A percentile compares a stretch with the other conserved stretches of the same genome.
Evolutionary conservation across 2,797 vertebrate genomes (phyloP).

Genomic region (Scomberomorus guttatus): DNA sequence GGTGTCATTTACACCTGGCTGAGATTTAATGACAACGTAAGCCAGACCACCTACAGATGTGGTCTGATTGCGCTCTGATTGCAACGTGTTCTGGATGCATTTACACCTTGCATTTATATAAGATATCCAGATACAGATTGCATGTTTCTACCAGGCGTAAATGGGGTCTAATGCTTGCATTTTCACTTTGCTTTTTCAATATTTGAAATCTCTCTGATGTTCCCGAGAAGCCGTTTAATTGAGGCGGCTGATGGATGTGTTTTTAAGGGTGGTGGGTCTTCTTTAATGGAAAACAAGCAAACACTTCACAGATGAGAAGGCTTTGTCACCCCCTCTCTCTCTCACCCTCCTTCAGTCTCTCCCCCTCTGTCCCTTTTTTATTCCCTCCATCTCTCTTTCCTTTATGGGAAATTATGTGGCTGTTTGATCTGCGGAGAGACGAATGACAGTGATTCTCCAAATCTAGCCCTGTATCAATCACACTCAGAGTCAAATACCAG

Average conservation of each 20-base stretch:
- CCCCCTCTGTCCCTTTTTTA: constrained; percentile 62
- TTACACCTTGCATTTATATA: background rate
- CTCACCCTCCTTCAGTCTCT: constrained; percentile 12
- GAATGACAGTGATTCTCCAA: constrained; percentile 84
- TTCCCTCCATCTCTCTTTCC: constrained; percentile 74
- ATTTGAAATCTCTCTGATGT: constrained; percentile 29
- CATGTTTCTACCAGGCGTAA: background rate
- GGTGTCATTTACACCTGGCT: background rate
- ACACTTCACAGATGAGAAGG: constrained; percentile 61
- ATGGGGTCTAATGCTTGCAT: background rate
- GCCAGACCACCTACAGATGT: background rate
- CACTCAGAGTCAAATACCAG: constrained; percentile 79
- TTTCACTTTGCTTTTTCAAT: constrained; percentile 29
- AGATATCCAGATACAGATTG: background rate
- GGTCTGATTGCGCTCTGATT: background rate
- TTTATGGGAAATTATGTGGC: constrained; percentile 79
- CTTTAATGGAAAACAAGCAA: constrained; percentile 69
- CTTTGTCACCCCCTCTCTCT: constrained; percentile 40
- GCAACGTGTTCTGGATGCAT: background rate
- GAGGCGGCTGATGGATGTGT: constrained; percentile 57
- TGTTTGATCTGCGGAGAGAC: constrained; percentile 84
- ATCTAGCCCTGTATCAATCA: constrained; percentile 84
- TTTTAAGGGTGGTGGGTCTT: constrained; percentile 43
- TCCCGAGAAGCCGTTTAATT: constrained; percentile 44
- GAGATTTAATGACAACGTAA: background rate